Conservation (phyloP, 2,888 invertebrate genomes). For the Cylindroiulus punctatus region DNA sequence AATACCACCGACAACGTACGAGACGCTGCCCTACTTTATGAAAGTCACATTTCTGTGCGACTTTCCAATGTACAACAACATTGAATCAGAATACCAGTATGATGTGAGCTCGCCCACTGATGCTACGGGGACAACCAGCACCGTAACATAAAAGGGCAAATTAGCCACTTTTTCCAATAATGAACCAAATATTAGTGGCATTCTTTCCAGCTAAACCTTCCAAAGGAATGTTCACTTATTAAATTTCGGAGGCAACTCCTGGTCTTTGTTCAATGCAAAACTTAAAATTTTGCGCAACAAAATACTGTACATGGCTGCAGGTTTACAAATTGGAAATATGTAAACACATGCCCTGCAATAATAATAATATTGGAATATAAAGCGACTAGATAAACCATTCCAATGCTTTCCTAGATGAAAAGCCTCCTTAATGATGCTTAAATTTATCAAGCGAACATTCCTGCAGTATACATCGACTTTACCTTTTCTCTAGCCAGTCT, state of each 20-base stretch:
- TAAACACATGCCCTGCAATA: not conserved
- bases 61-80: conserved; percentile 81
- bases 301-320: too few relatives aligned
- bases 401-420: too few relatives aligned
- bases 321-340: not conserved
- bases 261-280: too few relatives aligned
- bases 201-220: not conserved
- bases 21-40: conserved; percentile 83
- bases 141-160: not conserved
- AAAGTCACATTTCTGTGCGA: conserved; percentile 89
- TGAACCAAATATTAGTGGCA: not conserved
- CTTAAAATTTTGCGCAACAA: too few relatives aligned
- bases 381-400: not conserved
- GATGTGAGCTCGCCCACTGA: conserved; percentile 22
- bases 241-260: not conserved
- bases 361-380: not conserved
- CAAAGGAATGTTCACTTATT: conserved; percentile 18
- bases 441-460: not conserved
- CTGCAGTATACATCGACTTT: not conserved
- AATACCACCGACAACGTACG: conserved; percentile 85
- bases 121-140: conserved; percentile 28
- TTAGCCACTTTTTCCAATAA: not conserved
- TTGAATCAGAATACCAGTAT: conserved; percentile 19
- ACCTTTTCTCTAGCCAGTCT: conserved; percentile 16
- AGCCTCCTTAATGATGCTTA: not conserved